phyloP scores from a whole-genome alignment of 2,797 vertebrate genomes.

The Phylloscopus collybita region DNA sequence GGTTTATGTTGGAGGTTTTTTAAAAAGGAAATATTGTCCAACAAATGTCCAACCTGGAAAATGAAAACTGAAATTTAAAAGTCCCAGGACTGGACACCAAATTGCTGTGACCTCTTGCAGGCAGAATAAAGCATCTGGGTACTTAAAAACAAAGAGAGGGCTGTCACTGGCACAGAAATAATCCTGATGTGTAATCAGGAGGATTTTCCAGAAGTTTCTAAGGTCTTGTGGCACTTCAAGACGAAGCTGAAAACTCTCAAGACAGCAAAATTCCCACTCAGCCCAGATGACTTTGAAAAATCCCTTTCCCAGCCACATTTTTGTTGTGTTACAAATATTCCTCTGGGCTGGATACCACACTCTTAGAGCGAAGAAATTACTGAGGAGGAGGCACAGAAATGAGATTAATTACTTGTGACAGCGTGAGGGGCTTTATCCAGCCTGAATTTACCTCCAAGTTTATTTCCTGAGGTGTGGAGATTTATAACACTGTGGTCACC shows the following conservation, averaged over 20 bases:
- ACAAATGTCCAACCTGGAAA: neutral
- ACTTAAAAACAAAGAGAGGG: neutral
- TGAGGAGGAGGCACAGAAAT: neutral
- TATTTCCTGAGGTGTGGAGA: neutral
- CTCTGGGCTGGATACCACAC: neutral
- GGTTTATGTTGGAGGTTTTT: neutral
- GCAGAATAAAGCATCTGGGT: neutral
- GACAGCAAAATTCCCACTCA: neutral
- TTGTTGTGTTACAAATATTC: neutral
- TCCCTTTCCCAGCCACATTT: neutral
- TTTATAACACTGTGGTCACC: neutral
- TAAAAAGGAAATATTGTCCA: neutral
- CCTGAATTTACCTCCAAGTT: neutral
- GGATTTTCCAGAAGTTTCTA: neutral
- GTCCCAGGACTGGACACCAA: neutral
- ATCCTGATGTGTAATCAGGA: neutral
- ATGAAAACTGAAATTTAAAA: neutral
- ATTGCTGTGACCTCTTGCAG: neutral
- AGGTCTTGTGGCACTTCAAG: neutral
- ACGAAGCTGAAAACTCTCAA: neutral
- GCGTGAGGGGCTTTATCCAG: neutral
- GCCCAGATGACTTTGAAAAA: neutral
- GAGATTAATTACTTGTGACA: slow-evolving; percentile 2
- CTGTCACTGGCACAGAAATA: neutral
- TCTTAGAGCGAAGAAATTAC: neutral